Conservation (phyloP, 2,797 vertebrate genomes). For the Crax fasciolata region DNA sequence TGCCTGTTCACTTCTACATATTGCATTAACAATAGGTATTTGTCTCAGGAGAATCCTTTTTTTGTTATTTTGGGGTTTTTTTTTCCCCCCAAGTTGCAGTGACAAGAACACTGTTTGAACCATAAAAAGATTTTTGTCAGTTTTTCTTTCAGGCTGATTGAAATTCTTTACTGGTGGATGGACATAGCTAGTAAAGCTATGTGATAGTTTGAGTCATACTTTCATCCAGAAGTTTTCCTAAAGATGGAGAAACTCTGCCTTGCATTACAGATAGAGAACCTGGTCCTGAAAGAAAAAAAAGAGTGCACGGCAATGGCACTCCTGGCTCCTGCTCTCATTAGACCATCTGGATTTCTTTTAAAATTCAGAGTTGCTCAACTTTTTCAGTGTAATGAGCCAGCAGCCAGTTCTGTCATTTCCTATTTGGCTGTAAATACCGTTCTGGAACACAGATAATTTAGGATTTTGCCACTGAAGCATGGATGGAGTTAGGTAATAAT, state of each 20-base stretch:
- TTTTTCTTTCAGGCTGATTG: not conserved
- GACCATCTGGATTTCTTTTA: conserved; percentile 57
- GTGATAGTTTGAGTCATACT: not conserved
- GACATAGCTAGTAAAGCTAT: not conserved
- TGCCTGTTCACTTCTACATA: not conserved
- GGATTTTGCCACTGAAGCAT: conserved; percentile 53
- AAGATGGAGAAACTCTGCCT: not conserved
- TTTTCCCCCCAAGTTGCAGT: too few species aligned
- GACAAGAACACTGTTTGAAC: not conserved
- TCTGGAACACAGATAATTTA: conserved; percentile 66
- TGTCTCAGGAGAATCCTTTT: not conserved
- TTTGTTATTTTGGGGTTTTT: too few species aligned
- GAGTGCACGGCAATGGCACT: not conserved
- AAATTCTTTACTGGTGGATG: not conserved
- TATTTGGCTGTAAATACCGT: conserved; percentile 61
- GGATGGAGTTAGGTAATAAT: conserved; percentile 51
- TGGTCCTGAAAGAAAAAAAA: not conserved
- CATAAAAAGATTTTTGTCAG: not conserved
- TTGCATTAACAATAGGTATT: not conserved
- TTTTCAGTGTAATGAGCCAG: conserved; percentile 40
- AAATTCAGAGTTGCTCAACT: conserved; percentile 59
- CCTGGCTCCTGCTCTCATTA: not conserved
- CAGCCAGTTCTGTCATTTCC: conserved; percentile 65
- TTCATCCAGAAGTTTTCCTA: not conserved
- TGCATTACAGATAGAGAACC: not conserved